Evolutionary conservation across 2,113 vertebrate genomes (phyloP), one percentile per base, ranked within the genome.

Genomic region (Cromileptes altivelis): DNA sequence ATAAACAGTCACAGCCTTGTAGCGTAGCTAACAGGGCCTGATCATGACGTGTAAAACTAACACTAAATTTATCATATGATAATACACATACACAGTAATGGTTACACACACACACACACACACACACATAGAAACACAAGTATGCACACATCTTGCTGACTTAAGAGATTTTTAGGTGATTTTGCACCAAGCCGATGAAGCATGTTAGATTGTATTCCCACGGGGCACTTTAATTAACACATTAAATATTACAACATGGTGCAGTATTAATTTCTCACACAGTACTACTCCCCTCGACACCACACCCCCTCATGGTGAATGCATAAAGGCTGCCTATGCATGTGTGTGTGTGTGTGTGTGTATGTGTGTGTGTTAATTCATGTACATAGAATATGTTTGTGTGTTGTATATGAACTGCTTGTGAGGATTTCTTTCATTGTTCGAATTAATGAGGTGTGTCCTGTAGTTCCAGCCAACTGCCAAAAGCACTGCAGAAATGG

Each of bases 181-280:
- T 87, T 82, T 84, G 69, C 64, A 72, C 70, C 55, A 61, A 75
- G 23, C 52, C 53, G 40, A 71, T 78, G 73, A 84, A 79, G 81
- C 75, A 58, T 85, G 73, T 76, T 57, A 40, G 23, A 72, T 57
- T 75, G 1, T 63, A 30, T 70, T 69, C 74, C 86, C 84, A 55
- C 42, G 18, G 53, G 84, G 63, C 69, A 74, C 68, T 87, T 85
- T 92, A 91, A 92, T 94, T 88, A 93, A 89, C 85, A 78, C 75
- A 57, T 85, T 86, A 86, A 86, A 86, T 86, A 91, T 88, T 80
- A 85, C 57, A 89, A 85, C 69, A 82, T 73, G 50, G 62, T 77
- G 61, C 40, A 81, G 86, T 85, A 85, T 80, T 79, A 88, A 88
- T 87, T 21, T 71, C n/a, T 89, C 53, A 70, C 65, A 72, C 37